Evolutionary conservation across 2,888 invertebrate species (phyloP), one percentile per base, ranked within the genome.

Genomic region (Phragmatobia fuliginosa): DNA sequence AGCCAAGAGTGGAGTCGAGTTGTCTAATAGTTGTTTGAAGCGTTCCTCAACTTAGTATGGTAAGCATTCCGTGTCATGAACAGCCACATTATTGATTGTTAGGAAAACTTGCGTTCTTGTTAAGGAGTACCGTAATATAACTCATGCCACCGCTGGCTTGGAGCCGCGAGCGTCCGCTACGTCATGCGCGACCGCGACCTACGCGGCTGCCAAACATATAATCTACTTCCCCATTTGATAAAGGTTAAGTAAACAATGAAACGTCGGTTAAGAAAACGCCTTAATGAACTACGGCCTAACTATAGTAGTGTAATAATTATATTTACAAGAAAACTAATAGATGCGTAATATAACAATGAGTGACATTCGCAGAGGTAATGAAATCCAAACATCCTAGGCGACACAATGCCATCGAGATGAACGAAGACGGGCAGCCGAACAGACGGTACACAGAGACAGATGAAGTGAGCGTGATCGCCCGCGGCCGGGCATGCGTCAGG

Each of bases 381-480:
- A 91, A 88, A 83, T 89, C 91, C 91, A 90, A 88, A 91, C 87
- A 89, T 88, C 93, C 89, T 91, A 91, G 90, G 90, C 92, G 92
- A 91, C 88, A 92, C 87, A 89, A 91, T 93, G 92, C 91, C 93
- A 90, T 93, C 92, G 91, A 92, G 86, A 92, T 93, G 94, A 93
- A 92, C 91, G 91, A 86, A 90, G 92, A 92, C 92, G 91, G 88
- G 88, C 89, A 92, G 92, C 92, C 93, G 91, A 88, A 91, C 89
- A 92, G 92, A 91, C 94, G 94, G 91, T 87, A 94, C 94, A 94
- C 91, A 94, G 92, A 94, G 84, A 94, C 94, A 92, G 93, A 94
- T 94, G 94, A 93, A 93, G 94, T 94, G 94, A 94, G 94, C 93
- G 94, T 94, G 94, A 94, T 92, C 90, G 94, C 92, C 94, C 94